Base-by-base conservation (phyloP, 1,140 invertebrate species). In the Penaeus indicus region DNA sequence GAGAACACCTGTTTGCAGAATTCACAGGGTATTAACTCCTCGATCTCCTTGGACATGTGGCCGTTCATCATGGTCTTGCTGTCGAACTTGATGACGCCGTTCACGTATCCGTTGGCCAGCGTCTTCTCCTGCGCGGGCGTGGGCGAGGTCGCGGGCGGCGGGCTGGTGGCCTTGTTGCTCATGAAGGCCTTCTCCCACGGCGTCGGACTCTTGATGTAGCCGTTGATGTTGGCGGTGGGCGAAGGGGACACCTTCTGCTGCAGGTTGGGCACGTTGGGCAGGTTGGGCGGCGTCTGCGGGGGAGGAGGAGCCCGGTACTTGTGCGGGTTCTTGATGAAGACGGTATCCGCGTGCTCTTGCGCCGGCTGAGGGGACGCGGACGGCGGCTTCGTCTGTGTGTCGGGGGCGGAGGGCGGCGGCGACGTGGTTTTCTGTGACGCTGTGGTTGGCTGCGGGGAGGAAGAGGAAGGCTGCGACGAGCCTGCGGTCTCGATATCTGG, bases 271-370 rank as follows among this genome's bases (percentile, higher is more conserved):
- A 25, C 1, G n/a, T 32, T 72, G 11, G 54, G 54, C 5, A 54
- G 54, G 54, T 86, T 79, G 77, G 88, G 42, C 16, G 62, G 78
- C 25, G 69, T 27, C 67, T 86, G 89, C 47, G 90, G 90, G 8
- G 90, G 90, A 13, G 86, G 89, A 1, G 90, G 90, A 25, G 90
- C 90, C 21, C 77, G 63, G 83, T 91, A 91, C 42, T 91, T 91
- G 78, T 91, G 90, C 22, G 86, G 88, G 72, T 91, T 91, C 72
- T 90, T 91, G 47, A 90, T 88, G 75, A 91, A 91, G 38, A 91
- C 86, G 19, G 78, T 22, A 32, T 90, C 88, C 11, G 77, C 61
- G 47, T 67, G 83, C 19, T 89, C 78, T 27, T 79, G 77, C 11
- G 32, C 19, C 22, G 88, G 42, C 69, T 72, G 83, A 0, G 62